These are phyloP conservation scores for Halichondria panicea DNA, from an alignment of 37 sponge, comb jelly and placozoan species.

Conservation along the genomic window DNA sequence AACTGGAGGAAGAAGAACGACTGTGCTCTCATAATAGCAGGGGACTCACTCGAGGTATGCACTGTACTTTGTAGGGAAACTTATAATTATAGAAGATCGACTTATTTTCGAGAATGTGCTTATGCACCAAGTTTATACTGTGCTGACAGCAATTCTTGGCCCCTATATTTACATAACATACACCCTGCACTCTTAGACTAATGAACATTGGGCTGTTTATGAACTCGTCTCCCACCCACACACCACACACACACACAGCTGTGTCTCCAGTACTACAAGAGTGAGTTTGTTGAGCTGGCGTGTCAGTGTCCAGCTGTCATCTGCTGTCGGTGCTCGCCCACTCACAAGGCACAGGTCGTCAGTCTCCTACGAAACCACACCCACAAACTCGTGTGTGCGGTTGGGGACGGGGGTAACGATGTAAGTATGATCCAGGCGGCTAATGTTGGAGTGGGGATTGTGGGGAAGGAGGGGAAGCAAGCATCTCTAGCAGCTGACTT, in stretches of 20 bases:
- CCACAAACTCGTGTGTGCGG: conserved; percentile 77
- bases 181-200: too few relatives aligned
- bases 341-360: conserved; percentile 91
- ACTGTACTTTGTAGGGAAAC: background rate
- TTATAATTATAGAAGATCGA: background rate
- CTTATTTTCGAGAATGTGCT: background rate
- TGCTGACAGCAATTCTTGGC: background rate
- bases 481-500: conserved; percentile 96
- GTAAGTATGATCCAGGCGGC: conserved; percentile 98
- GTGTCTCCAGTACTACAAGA: conserved; percentile 75
- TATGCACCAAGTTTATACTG: background rate
- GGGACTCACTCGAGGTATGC: conserved; percentile 71
- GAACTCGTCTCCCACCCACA: background rate
- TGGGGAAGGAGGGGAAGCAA: conserved; percentile 97
- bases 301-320: conserved; percentile 88
- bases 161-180: too few relatives aligned
- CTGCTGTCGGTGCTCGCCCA: conserved; percentile 93
- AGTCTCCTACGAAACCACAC: conserved; percentile 75
- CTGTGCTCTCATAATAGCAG: conserved; percentile 74
- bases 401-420: conserved; percentile 96
- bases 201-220: too few relatives aligned
- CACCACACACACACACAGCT: conserved; percentile 32
- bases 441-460: conserved; percentile 93
- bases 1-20: conserved; percentile 82
- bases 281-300: conserved; percentile 91